Evolutionary conservation across 2,888 invertebrate species (phyloP).

Genomic region (Limnephilus auricula): DNA sequence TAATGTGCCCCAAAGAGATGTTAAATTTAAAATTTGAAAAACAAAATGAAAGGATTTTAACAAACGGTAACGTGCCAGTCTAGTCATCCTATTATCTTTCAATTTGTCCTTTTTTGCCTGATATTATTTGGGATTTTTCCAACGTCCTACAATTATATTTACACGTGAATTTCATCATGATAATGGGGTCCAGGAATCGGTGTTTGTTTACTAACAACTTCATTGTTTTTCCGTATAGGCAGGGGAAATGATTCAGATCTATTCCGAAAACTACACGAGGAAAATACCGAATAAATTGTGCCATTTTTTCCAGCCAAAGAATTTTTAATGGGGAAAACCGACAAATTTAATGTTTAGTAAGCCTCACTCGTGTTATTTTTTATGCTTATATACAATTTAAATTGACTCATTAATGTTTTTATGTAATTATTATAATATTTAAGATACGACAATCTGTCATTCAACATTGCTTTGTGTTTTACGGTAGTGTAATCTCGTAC

Average conservation of each 20-base stretch:
- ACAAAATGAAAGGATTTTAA: not conserved
- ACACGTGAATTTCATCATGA: not conserved
- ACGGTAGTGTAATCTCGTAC: too few relatives aligned
- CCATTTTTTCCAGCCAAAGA: not conserved
- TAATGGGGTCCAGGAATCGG: not conserved
- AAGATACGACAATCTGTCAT: not conserved
- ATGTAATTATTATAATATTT: not conserved
- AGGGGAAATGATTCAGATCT: constrained; percentile 33
- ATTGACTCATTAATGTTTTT: not conserved
- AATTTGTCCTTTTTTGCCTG: not conserved
- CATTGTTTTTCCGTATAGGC: not conserved
- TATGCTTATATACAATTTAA: not conserved
- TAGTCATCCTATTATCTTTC: not conserved
- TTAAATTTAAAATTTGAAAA: too few relatives aligned
- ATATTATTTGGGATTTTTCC: not conserved
- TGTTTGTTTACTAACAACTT: not conserved
- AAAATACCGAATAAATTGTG: not conserved
- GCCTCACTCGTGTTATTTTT: not conserved
- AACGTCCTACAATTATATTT: not conserved
- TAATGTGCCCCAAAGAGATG: too few relatives aligned
- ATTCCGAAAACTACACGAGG: constrained; percentile 30
- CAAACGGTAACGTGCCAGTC: not conserved
- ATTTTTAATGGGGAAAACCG: constrained; percentile 2
- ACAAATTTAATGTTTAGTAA: not conserved
- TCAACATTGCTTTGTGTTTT: not conserved